phyloP scores from a whole-genome alignment of 2,113 vertebrate genomes.

The Psittacula cyanocephala region DNA sequence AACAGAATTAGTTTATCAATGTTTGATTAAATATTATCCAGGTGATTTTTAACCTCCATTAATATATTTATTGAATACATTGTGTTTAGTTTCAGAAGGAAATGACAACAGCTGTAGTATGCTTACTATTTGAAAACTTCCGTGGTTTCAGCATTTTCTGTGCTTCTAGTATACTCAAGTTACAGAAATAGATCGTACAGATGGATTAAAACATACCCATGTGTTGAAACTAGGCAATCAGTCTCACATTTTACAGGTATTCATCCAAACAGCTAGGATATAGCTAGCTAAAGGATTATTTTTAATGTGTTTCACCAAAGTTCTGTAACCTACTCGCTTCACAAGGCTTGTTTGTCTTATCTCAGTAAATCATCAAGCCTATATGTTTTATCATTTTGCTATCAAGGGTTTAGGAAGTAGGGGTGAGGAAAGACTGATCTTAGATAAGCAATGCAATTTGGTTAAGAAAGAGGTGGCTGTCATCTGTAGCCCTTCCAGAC shows the following conservation, averaged over 20 bases:
- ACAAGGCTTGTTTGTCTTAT: slow-evolving; percentile 38
- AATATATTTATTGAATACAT: slow-evolving; percentile 4
- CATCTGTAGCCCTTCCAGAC: slow-evolving; percentile 80
- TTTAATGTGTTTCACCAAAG: slow-evolving; percentile 31
- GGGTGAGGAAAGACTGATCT: neutral
- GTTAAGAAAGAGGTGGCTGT: slow-evolving; percentile 61
- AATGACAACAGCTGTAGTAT: slow-evolving; percentile 5
- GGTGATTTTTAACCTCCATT: neutral
- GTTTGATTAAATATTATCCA: neutral
- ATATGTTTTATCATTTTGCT: slow-evolving; percentile 53
- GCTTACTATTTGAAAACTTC: slow-evolving; percentile 37
- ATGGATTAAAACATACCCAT: slow-evolving; percentile 63
- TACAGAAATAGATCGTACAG: slow-evolving; percentile 58
- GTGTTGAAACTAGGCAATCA: slow-evolving; percentile 48
- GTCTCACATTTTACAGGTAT: slow-evolving; percentile 51
- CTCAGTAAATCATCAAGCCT: slow-evolving; percentile 54
- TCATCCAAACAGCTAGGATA: slow-evolving; percentile 43
- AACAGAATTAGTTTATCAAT: neutral
- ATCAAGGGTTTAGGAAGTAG: slow-evolving; percentile 15
- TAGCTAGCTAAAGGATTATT: slow-evolving; percentile 48
- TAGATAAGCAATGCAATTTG: slow-evolving; percentile 43
- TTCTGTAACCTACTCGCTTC: slow-evolving; percentile 1
- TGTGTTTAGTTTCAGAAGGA: neutral
- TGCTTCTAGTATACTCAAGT: slow-evolving; percentile 17
- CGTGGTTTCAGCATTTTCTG: slow-evolving; percentile 42